Base-by-base conservation (phyloP, 2,888 invertebrate genomes). In the Cheiracanthium punctorium region DNA sequence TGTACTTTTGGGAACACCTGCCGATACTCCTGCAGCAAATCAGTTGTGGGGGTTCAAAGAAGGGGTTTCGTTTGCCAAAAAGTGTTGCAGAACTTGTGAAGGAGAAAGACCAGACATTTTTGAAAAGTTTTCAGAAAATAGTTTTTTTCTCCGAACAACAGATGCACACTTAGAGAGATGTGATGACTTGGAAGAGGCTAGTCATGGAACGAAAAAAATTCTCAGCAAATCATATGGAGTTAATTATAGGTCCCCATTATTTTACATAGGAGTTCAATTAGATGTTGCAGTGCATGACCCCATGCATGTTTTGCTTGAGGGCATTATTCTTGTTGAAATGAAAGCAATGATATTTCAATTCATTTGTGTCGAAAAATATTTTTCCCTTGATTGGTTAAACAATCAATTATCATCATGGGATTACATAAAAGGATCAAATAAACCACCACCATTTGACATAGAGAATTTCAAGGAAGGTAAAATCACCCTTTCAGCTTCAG, bases 31-130 rank as follows among this genome's bases (percentile, higher is more conserved):
- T 20, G 76, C 76, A 20, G 64, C 76, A 10, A 64, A 76, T 32
- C 65, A 76, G 24, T 24, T 67, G 24, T 64, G 76, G 67, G 76
- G 76, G 8, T 65, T 76, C 41, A 76, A 76, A 33, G 76, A 76
- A 43, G 67, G 76, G 12, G 76, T 76, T 4, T 30, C 65, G 28
- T 33, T 28, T 10, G 76, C 76, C 24, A 20, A 76, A 2, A 76
- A 24, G 41, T 76, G 64, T 65, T 76, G 76, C 37, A 76, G 76
- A 64, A 76, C 76, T 1, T 76, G 67, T 67, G 76, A 65, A 20
- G 67, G 33, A 17, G 29, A 10, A 28, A 64, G 76, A 24, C 65
- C 76, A 10, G 33, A 12, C 32, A 76, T 76, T 65, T 65, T 41
- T 29, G 37, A 30, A 2, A 33, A 64, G 7, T 65, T 76, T 24